Evolutionary conservation across 2,797 vertebrate genomes (phyloP), one percentile per base, ranked within the genome.

Genomic region (Cirrhinus mrigala): DNA sequence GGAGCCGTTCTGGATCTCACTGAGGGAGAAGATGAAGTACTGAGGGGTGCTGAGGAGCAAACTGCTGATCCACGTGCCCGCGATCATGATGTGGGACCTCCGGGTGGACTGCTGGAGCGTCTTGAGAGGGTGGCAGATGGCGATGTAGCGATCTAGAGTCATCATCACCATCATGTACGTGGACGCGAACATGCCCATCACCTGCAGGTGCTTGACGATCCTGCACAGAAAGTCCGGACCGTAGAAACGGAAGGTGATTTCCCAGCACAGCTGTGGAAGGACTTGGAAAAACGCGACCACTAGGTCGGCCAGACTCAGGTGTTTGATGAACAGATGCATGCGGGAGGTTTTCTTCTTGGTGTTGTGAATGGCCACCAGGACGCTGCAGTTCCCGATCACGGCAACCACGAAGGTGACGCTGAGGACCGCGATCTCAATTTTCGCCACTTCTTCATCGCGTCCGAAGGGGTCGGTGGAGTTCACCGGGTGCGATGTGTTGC

Each of bases 141-240:
- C 98, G 69, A 99, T 97, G 94, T 99, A 99, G 75, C 98, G 97
- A 92, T 99, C 98, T 88, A 97, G 93, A 4, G 98, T 98, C 98
- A 99, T 98, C 95, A 97, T 98, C 79, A 99, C 97, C 93, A 99
- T 96, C 98, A 99, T 96, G 90, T 99, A 99, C 18, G 98, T 97
- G 76, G 98, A 99, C 3, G 97, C 98, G 69, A 98, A 99, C 98
- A 99, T 99, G 68, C 96, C 97, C 92, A 97, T 96, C 89, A 99
- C 97, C 91, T 99, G 98, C 79, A 99, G 94, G 91, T 99, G 98
- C 89, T 98, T 99, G 27, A 99, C 97, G 29, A 98, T 94, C 77
- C 98, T 95, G 93, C 98, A 99, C 54, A 99, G 95, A 76, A 96
- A 95, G 92, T 99, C 98, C 0, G 98, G 95, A 0, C 98, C 98